Evolutionary conservation across 2,888 invertebrate species (phyloP).

Genomic region (Synergus umbraculus): DNA sequence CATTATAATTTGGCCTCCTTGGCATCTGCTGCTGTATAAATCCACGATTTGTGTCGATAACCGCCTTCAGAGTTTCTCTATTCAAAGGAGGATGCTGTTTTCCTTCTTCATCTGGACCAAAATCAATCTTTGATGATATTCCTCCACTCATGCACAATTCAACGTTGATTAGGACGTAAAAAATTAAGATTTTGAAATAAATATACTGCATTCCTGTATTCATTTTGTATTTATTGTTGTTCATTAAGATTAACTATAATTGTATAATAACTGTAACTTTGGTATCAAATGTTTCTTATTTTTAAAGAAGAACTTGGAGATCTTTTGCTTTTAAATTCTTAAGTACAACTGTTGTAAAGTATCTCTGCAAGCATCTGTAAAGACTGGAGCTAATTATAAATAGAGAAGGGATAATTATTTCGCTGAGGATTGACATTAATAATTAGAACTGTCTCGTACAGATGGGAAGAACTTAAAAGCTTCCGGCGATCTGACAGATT

Average conservation of each 20-base stretch:
- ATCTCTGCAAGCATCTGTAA: background rate
- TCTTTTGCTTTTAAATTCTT: background rate
- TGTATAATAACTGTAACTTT: background rate
- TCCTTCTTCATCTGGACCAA: background rate
- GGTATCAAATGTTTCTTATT: background rate
- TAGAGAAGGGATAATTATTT: background rate
- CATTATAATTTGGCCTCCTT: background rate
- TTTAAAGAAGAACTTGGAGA: background rate
- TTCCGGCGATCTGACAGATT: background rate
- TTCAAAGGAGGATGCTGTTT: background rate
- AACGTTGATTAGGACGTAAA: background rate
- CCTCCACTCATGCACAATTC: background rate
- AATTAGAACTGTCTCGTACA: background rate
- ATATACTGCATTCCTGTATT: background rate
- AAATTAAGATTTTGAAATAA: background rate
- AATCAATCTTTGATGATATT: background rate
- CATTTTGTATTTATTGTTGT: background rate
- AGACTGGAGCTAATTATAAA: background rate
- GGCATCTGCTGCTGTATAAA: background rate
- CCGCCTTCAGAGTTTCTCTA: background rate
- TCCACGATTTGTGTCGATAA: background rate
- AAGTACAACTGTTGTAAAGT: background rate
- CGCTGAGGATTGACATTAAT: background rate
- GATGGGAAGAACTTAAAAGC: background rate
- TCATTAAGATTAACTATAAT: background rate